Conservation (phyloP, 2,113 vertebrate species). For the Fregetta grallaria region DNA sequence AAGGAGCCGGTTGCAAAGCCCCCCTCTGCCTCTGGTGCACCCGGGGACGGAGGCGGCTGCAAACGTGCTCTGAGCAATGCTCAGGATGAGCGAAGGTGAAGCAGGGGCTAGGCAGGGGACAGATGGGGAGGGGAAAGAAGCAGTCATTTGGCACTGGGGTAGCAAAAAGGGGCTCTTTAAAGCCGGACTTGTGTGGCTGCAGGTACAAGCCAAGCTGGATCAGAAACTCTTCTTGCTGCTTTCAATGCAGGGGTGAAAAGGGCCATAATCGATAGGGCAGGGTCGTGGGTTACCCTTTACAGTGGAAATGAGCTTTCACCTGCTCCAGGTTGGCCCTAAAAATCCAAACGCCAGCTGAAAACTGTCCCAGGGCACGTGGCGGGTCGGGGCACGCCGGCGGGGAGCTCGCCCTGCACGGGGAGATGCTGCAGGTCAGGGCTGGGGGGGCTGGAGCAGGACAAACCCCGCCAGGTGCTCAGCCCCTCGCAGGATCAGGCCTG, state of each 20-base stretch:
- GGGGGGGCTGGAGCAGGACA: background rate
- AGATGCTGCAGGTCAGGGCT: background rate
- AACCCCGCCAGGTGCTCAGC: background rate
- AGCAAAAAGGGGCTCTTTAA: background rate
- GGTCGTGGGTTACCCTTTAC: fast-evolving
- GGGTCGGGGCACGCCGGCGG: fast-evolving
- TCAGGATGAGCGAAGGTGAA: background rate
- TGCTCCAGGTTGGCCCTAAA: background rate
- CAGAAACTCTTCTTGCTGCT: background rate
- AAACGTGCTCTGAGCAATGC: too few species aligned
- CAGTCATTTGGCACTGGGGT: background rate
- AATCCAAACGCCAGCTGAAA: background rate
- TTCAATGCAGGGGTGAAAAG: background rate
- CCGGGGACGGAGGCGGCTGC: background rate
- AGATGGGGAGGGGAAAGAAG: background rate
- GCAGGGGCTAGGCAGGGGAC: too few species aligned
- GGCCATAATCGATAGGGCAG: background rate
- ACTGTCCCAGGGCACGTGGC: fast-evolving
- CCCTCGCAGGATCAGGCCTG: background rate
- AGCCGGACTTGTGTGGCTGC: background rate
- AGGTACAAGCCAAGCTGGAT: background rate
- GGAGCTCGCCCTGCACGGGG: background rate
- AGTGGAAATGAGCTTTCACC: background rate
- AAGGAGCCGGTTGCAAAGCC: background rate
- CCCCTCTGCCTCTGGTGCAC: background rate